Conservation (phyloP, 2,113 vertebrate species). For the Acrocephalus arundinaceus region DNA sequence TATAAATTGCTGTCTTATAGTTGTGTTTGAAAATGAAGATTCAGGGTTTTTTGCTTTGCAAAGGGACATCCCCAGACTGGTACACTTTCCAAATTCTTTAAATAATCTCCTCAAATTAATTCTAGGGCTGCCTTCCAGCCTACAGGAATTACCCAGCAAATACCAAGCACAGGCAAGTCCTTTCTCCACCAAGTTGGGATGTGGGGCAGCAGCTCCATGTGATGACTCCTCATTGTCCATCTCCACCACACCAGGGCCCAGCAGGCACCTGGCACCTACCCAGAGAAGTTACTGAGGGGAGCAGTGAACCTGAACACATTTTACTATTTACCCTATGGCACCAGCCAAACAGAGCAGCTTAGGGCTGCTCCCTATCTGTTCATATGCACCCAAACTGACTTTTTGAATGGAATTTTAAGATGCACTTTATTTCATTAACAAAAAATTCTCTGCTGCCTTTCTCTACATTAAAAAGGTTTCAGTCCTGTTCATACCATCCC, state of each 20-base stretch:
- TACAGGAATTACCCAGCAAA: background rate
- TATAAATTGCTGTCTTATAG: background rate
- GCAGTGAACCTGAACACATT: background rate
- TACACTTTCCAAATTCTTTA: background rate
- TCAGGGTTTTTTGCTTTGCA: background rate
- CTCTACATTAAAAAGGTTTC: background rate
- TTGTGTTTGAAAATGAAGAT: background rate
- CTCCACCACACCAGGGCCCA: background rate
- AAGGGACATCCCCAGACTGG: background rate
- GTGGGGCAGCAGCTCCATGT: rapidly evolving
- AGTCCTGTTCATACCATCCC: background rate
- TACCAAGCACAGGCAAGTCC: background rate
- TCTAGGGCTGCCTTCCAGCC: background rate
- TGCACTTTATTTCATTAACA: background rate
- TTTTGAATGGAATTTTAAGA: background rate
- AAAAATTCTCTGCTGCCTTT: background rate
- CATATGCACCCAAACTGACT: background rate
- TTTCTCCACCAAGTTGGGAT: background rate
- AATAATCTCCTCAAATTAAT: background rate
- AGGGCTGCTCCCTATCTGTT: background rate
- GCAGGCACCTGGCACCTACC: background rate
- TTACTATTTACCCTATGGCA: background rate
- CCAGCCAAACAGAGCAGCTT: background rate
- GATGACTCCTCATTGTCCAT: background rate
- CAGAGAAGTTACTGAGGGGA: background rate